phyloP scores from a whole-genome alignment of 2,113 vertebrate genomes.

The Himantopus leucocephalus region DNA sequence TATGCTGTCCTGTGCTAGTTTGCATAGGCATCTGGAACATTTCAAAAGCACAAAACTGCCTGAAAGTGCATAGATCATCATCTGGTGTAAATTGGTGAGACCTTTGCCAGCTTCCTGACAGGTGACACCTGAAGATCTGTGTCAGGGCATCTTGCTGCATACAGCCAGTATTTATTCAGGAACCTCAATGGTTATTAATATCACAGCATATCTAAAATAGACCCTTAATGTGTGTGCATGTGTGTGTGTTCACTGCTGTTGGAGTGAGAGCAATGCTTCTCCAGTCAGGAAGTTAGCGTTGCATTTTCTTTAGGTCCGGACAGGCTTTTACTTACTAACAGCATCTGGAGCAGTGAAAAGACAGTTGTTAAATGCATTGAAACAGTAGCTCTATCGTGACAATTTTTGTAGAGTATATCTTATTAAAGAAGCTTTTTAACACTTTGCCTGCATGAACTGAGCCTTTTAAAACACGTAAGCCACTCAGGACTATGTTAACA shows the following conservation, averaged over 20 bases:
- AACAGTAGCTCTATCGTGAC: not conserved
- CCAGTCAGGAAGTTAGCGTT: not conserved
- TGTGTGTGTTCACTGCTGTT: not conserved
- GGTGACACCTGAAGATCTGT: not conserved
- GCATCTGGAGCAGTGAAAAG: not conserved
- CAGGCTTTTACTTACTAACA: not conserved
- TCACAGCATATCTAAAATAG: not conserved
- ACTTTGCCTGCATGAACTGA: not conserved
- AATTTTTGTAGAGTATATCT: not conserved
- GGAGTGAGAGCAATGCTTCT: not conserved
- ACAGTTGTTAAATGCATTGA: not conserved
- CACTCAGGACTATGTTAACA: not conserved
- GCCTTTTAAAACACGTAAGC: not conserved
- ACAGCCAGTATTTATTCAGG: not conserved
- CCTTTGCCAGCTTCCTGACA: not conserved
- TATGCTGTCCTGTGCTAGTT: not conserved
- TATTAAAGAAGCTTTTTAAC: not conserved
- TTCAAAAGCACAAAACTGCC: not conserved
- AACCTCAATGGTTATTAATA: not conserved
- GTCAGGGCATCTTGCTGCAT: not conserved
- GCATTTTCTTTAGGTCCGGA: not conserved
- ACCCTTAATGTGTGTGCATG: not conserved
- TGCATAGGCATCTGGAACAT: not conserved
- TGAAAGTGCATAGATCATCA: not conserved
- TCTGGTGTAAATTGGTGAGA: not conserved